Base-by-base conservation (phyloP, 2,888 invertebrate species). In the Trachelus iudaicus region DNA sequence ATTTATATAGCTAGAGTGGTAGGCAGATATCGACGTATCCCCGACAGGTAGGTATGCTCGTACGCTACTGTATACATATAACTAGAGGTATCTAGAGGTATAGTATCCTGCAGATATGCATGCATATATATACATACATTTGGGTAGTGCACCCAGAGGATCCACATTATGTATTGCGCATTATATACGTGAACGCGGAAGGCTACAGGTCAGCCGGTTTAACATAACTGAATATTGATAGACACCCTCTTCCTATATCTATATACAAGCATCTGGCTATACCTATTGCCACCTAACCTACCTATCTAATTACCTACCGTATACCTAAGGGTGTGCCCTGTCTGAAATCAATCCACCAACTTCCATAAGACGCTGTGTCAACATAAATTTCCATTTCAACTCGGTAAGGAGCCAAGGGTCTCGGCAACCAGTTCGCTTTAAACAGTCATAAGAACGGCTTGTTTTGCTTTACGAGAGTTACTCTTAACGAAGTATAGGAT, bases 161-260 rank as follows among this genome's bases (percentile, higher is more conserved):
- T 74, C 75, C 76, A 69, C 76, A 81, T 81, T 81, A 80, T 78
- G 80, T 77, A 79, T 75, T 69, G 69, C 35, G 56, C 37, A 71
- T 69, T 31, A 68, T 34, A 37, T 76, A 68, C 71, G 35, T 69
- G 75, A 37, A 79, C 77, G 68, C 75, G 71, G 71, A 34, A 75
- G 77, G 75, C 78, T 80, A 78, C 76, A 73, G 78, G 78, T 76
- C 78, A 78, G 68, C 78, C 68, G 78, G 81, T 82, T 84, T 84
- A 83, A 80, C 84, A 83, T 84, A 82, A 82, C 82, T 83, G 82
- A 82, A 84, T 83, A 84, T 84, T 83, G 83, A 84, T 83, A 81
- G 80, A 78, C 80, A 78, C 76, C 73, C 30, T 23, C 23, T 74
- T 37, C 9, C 31, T 74, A 34, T 73, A n/a, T 34, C 33, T 73